Base-by-base conservation (phyloP, 2,797 vertebrate genomes). In the Orientallactaga sibirica region DNA sequence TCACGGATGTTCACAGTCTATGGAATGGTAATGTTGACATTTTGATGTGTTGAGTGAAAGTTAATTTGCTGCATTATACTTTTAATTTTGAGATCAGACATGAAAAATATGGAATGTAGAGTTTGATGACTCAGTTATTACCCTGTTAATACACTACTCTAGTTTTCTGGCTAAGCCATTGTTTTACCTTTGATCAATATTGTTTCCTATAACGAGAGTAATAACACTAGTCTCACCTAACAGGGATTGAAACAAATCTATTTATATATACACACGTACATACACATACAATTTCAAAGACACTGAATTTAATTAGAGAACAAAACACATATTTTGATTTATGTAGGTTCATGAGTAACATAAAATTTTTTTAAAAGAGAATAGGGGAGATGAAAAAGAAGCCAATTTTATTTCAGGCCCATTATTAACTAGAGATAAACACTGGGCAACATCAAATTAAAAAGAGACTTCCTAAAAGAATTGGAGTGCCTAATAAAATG, bases 381-480 rank as follows among this genome's bases (percentile, higher is more conserved):
- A 74, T 4, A 22, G 11, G 14, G 10, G 0, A 79, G 25, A 85
- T 71, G 61, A 64, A 70, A 91, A 87, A 78, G 68, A 92, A 95
- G 74, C 12, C 29, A 71, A 0, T 83, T 90, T 80, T 84, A 20
- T 79, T 77, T 58, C 18, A 58, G 81, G 24, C n/a, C 92, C 79
- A 81, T 87, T 80, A 93, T 82, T 81, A 92, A 41, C 82, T 43
- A n/a, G 87, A 93, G 71, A 95, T 66, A 81, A 94, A 73, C 64
- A 22, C 33, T 8, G 12, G 22, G 73, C 43, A 52, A 43, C 7
- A 88, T 71, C 22, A 70, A 71, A 93, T 89, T 86, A 73, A 73
- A 86, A 68, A 67, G 55, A 91, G 64, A 86, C 41, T 86, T 81
- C 14, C 25, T 88, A 61, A 93, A 2, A 64, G 52, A 85, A 64